phyloP scores from a whole-genome alignment of 2,888 invertebrate genomes.

The Incurvaria masculella region DNA sequence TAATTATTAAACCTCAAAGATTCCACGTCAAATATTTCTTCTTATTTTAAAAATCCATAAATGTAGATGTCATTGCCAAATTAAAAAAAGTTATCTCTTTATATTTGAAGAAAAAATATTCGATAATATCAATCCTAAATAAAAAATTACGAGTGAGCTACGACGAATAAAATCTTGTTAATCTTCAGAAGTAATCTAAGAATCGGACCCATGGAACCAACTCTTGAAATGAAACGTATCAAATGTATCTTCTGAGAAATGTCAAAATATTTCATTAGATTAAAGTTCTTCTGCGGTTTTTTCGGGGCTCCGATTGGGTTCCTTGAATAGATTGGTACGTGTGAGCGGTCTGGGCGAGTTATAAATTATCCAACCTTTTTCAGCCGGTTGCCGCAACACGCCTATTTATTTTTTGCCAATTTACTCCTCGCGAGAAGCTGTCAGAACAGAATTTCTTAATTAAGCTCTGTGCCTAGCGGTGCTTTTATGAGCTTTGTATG shows the following conservation, averaged over 20 bases:
- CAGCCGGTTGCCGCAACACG: background rate
- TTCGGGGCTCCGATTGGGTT: background rate
- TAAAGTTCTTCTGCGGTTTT: background rate
- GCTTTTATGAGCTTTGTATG: too few relatives aligned
- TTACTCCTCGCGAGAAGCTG: background rate
- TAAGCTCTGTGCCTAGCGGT: too few relatives aligned
- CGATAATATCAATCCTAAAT: too few relatives aligned
- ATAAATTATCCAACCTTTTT: background rate
- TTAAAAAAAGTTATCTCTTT: too few relatives aligned
- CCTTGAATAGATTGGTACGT: background rate
- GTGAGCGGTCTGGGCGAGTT: background rate
- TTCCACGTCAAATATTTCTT: background rate
- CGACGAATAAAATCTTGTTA: background rate
- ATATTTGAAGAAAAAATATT: too few relatives aligned
- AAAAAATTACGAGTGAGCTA: too few relatives aligned
- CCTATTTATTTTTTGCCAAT: background rate
- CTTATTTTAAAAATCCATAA: background rate
- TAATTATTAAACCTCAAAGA: background rate
- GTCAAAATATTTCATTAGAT: constrained; percentile 48
- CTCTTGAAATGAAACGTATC: too few relatives aligned
- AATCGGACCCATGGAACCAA: constrained; percentile 1
- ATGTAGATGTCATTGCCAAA: constrained; percentile 2
- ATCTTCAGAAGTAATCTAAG: background rate
- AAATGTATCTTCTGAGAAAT: constrained; percentile 35
- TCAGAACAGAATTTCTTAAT: background rate